Percentiles rank a stretch among this genome's conserved stretches.
These are phyloP conservation scores for Cryptus armator DNA, from an alignment of 2,888 invertebrate genomes.

Conservation along the genomic window DNA sequence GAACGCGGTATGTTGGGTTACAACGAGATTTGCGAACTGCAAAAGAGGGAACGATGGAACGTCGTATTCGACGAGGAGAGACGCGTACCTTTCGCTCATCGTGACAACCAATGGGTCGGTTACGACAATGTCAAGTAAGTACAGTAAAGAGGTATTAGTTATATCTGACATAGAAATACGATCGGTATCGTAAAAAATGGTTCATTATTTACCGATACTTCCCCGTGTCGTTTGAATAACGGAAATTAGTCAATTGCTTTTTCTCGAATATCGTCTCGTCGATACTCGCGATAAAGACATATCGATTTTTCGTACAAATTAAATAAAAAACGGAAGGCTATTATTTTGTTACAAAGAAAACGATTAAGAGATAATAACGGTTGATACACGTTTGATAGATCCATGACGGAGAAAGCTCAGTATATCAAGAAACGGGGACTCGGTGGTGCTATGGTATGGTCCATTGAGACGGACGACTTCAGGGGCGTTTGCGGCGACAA, in stretches of 20 bases:
- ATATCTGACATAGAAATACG: background rate
- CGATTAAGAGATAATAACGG: background rate
- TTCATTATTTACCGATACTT: background rate
- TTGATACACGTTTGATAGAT: constrained; percentile 79
- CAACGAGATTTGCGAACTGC: constrained; percentile 87
- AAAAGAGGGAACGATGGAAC: constrained; percentile 78
- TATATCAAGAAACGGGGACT: constrained; percentile 81
- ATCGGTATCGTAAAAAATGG: background rate
- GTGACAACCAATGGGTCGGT: constrained; percentile 77
- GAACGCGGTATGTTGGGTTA: constrained; percentile 89
- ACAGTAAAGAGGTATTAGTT: background rate
- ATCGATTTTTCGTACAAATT: background rate
- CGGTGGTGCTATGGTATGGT: constrained; percentile 92
- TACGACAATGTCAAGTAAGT: constrained; percentile 78
- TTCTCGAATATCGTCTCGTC: background rate
- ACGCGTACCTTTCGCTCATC: constrained; percentile 85
- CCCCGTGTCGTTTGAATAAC: background rate
- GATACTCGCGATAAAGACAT: background rate
- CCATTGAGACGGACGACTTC: constrained; percentile 93
- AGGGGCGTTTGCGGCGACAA: constrained; percentile 87
- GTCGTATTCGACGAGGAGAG: constrained; percentile 83
- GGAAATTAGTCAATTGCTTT: background rate
- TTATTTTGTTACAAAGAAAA: background rate
- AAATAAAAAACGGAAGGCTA: no score
- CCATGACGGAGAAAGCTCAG: constrained; percentile 82